Percentiles rank a stretch among this genome's conserved stretches.
phyloP scores from a whole-genome alignment of 2,888 invertebrate genomes.

The Xestia c-nigrum region DNA sequence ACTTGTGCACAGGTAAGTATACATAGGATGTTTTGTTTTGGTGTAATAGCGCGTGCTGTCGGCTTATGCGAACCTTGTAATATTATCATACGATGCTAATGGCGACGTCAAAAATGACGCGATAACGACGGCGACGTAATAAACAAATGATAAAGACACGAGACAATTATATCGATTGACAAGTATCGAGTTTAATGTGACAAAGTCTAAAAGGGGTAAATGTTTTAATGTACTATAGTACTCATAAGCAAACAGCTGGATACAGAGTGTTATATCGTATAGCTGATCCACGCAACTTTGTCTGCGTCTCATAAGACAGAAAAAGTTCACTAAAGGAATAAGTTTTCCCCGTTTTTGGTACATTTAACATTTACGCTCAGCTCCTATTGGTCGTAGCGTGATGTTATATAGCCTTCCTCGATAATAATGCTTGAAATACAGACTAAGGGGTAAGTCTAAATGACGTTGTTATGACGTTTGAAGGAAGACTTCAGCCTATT shows the following conservation, averaged over 20 bases:
- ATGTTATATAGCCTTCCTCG: too few species aligned
- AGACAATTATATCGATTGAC: slow-evolving; percentile 14
- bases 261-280: not conserved
- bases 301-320: too few species aligned
- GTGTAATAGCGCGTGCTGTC: slow-evolving; percentile 3
- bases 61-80: slow-evolving; percentile 25
- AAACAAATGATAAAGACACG: slow-evolving; percentile 24
- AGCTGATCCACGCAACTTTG: too few species aligned
- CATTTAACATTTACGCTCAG: too few species aligned
- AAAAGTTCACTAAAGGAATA: too few species aligned
- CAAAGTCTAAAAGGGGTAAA: slow-evolving; percentile 16
- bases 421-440: not conserved
- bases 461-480: too few species aligned
- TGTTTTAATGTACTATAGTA: not conserved
- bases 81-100: slow-evolving; percentile 37
- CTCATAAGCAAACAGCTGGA: not conserved
- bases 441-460: not conserved
- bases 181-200: slow-evolving; percentile 9
- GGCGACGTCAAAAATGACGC: slow-evolving; percentile 17
- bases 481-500: not conserved
- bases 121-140: slow-evolving; percentile 26
- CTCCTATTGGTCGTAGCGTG: too few species aligned
- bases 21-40: slow-evolving; percentile 21
- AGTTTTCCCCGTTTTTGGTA: too few species aligned
- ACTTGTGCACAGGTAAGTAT: slow-evolving; percentile 20